Conservation (phyloP, 2,797 vertebrate species). For the Lagodon rhomboides region DNA sequence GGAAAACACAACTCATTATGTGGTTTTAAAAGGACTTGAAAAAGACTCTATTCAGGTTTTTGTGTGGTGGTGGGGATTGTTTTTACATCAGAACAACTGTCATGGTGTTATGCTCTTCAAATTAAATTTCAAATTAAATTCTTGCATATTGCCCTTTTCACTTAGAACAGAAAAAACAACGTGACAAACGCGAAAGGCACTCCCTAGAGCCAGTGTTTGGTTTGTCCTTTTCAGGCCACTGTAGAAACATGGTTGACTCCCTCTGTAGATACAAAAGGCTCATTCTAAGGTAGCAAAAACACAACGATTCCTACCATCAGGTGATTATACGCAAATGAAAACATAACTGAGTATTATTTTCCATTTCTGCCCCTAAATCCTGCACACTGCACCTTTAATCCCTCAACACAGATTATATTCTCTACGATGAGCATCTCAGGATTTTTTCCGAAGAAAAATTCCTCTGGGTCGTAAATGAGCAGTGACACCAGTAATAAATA, state of each 20-base stretch:
- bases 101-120: neutral
- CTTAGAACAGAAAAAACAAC: no score
- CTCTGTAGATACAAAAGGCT: neutral
- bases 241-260: no score
- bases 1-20: conserved; percentile 16
- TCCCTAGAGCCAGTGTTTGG: no score
- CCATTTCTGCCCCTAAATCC: no score
- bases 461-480: neutral
- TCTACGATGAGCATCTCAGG: neutral
- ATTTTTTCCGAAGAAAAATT: neutral
- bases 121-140: no score
- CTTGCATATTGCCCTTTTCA: no score
- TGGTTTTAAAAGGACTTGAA: conserved; percentile 9
- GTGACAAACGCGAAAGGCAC: no score
- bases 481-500: conserved; percentile 30
- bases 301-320: no score
- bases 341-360: no score
- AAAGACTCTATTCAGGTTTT: neutral
- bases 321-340: no score
- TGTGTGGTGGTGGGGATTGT: neutral
- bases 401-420: neutral
- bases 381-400: neutral
- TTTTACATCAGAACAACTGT: conserved; percentile 9
- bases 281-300: no score
- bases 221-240: no score